Conservation (phyloP, 2,113 vertebrate species). For the Sorex araneus region DNA sequence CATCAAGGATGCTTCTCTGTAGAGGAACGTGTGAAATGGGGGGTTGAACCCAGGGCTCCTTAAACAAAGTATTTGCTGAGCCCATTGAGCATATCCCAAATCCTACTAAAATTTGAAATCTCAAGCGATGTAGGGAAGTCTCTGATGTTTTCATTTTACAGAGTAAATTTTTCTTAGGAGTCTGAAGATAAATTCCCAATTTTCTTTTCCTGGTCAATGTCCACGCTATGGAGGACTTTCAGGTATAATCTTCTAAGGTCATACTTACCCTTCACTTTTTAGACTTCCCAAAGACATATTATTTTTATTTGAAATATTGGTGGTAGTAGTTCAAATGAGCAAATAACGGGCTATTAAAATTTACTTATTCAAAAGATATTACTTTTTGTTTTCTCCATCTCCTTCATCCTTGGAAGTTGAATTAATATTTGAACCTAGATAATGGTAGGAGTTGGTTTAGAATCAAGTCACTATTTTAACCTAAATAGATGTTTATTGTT, state of each 20-base stretch:
- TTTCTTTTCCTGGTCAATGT: neutral
- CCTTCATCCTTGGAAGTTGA: neutral
- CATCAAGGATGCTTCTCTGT: too few relatives aligned
- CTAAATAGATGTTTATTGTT: neutral
- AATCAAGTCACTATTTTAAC: neutral
- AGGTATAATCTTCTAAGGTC: too few relatives aligned
- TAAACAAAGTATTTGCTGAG: too few relatives aligned
- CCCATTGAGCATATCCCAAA: too few relatives aligned
- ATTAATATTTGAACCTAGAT: neutral
- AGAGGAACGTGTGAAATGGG: neutral
- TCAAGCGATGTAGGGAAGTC: neutral
- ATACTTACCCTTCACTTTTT: neutral
- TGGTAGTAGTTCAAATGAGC: neutral
- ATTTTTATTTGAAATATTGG: too few relatives aligned
- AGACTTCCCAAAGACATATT: neutral
- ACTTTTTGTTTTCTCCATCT: neutral
- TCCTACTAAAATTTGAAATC: neutral
- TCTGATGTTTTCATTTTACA: fast-evolving
- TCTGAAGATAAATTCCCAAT: neutral
- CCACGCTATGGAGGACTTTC: neutral
- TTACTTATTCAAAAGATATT: too few relatives aligned
- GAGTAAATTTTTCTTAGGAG: neutral
- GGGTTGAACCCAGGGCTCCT: neutral
- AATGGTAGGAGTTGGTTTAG: neutral
- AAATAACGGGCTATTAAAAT: neutral